phyloP scores from a whole-genome alignment of 1,140 invertebrate species.

The Babylonia areolata region DNA sequence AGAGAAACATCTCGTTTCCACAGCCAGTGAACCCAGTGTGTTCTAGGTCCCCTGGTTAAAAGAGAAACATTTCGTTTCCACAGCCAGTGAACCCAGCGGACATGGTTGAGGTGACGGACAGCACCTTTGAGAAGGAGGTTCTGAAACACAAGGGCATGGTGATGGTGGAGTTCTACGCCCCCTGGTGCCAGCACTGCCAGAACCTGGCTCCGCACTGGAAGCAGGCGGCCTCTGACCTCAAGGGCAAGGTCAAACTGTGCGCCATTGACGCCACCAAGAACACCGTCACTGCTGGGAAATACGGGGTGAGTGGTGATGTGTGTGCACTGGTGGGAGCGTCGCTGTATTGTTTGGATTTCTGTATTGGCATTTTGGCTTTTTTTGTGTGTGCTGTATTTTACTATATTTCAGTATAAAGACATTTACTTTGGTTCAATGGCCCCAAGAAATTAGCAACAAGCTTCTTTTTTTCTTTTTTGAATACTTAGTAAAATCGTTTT shows the following conservation, averaged over 20 bases:
- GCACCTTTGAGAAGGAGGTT: conserved; percentile 94
- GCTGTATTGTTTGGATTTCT: too few species aligned
- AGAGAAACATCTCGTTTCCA: too few species aligned
- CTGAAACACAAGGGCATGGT: conserved; percentile 94
- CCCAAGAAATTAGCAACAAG: too few species aligned
- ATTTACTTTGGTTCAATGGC: too few species aligned
- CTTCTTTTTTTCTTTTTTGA: too few species aligned
- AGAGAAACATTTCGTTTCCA: too few species aligned
- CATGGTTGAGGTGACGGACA: conserved; percentile 95
- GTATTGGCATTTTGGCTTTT: too few species aligned
- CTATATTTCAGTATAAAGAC: too few species aligned
- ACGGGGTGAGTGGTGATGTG: neutral
- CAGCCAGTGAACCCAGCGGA: conserved; percentile 80
- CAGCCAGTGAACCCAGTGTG: too few species aligned
- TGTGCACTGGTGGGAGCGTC: neutral
- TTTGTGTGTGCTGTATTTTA: too few species aligned
- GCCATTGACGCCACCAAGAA: conserved; percentile 97
- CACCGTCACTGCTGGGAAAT: conserved; percentile 81
- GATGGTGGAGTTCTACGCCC: conserved; percentile 98
- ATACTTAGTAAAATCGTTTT: too few species aligned
- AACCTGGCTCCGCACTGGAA: conserved; percentile 96
- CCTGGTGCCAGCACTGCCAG: conserved; percentile 89
- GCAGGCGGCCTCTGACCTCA: conserved; percentile 94
- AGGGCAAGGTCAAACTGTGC: conserved; percentile 95
- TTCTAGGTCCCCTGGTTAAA: too few species aligned